phyloP scores from a whole-genome alignment of 2,113 vertebrate genomes.

The Delphinapterus leucas region DNA sequence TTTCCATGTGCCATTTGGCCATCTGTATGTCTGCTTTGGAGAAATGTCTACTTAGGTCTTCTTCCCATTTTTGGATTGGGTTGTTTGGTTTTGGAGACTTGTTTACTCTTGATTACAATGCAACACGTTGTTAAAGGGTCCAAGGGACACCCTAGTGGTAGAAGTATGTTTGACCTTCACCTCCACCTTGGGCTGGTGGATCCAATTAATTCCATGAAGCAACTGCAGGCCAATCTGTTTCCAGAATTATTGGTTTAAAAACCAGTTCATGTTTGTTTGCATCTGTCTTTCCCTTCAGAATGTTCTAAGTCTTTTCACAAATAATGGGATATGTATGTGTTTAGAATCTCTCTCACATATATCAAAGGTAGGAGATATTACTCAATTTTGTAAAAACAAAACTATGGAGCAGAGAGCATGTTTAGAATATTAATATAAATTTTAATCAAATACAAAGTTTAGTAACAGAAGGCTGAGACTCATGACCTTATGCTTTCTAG shows the following conservation, averaged over 20 bases:
- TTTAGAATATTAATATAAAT: neutral
- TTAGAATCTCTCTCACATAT: neutral
- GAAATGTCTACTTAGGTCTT: neutral
- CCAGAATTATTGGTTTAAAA: neutral
- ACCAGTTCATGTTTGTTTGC: neutral
- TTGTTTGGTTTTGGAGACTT: neutral
- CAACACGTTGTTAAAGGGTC: neutral
- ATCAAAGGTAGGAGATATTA: neutral
- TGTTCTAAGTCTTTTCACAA: neutral
- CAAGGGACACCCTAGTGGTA: neutral
- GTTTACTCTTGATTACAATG: neutral
- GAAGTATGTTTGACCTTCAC: neutral
- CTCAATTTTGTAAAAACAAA: neutral
- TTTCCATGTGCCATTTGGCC: neutral
- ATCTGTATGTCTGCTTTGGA: neutral
- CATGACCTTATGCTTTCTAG: neutral
- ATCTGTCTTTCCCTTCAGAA: neutral
- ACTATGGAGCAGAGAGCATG: neutral
- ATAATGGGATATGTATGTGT: neutral
- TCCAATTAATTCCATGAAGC: neutral
- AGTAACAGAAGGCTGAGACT: neutral
- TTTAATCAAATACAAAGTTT: slow-evolving; percentile 10
- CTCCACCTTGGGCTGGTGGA: neutral
- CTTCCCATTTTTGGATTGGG: neutral
- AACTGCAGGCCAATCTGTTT: neutral